Percentiles rank a stretch among this genome's conserved stretches.
phyloP scores from a whole-genome alignment of 2,888 invertebrate species.

The Ypsolopha scabrella region DNA sequence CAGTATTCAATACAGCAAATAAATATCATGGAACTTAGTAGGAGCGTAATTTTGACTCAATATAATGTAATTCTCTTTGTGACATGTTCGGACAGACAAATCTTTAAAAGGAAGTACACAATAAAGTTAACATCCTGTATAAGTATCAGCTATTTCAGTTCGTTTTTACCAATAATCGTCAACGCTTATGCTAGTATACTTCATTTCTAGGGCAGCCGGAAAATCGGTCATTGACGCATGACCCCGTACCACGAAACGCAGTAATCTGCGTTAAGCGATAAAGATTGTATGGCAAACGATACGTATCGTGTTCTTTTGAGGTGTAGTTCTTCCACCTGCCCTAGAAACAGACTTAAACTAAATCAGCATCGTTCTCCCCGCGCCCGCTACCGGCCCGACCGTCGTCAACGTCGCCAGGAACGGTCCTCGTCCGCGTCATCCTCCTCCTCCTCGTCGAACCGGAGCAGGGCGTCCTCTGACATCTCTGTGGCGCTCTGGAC shows the following conservation, averaged over 20 bases:
- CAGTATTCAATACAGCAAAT: too few relatives aligned
- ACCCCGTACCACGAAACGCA: background rate
- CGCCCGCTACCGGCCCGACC: constrained; percentile 5
- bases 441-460: constrained; percentile 93
- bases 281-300: too few relatives aligned
- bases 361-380: background rate
- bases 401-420: constrained; percentile 89
- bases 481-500: background rate
- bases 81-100: background rate
- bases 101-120: background rate
- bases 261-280: too few relatives aligned
- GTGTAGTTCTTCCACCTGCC: too few relatives aligned
- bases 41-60: too few relatives aligned
- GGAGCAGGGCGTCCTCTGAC: constrained; percentile 73
- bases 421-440: constrained; percentile 86
- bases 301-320: too few relatives aligned
- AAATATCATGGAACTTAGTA: too few relatives aligned
- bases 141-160: too few relatives aligned
- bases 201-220: too few relatives aligned
- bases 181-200: background rate
- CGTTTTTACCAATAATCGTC: background rate
- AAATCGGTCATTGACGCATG: too few relatives aligned
- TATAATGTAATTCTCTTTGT: background rate
- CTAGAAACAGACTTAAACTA: background rate
- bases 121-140: background rate